phyloP scores from a whole-genome alignment of 2,113 vertebrate genomes.

The Acrocephalus kingi region DNA sequence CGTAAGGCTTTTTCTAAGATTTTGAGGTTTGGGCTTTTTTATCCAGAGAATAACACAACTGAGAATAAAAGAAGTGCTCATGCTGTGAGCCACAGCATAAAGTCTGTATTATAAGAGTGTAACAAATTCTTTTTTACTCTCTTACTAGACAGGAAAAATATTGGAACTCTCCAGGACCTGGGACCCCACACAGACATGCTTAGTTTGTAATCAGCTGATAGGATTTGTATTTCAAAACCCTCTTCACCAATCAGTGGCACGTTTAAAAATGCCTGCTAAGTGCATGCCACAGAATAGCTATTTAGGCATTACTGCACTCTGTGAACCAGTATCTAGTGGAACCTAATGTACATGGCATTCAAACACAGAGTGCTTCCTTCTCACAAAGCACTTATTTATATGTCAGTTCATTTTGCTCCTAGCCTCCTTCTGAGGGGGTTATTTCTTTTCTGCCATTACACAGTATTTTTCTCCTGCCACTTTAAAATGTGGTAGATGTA shows the following conservation, averaged over 20 bases:
- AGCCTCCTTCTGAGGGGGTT: background rate
- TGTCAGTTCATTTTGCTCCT: background rate
- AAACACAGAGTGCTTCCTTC: background rate
- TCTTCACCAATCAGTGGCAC: background rate
- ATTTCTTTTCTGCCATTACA: background rate
- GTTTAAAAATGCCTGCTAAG: background rate
- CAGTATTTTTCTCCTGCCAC: background rate
- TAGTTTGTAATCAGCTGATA: background rate
- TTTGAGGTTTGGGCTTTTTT: background rate
- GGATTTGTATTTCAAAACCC: background rate
- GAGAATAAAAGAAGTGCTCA: background rate
- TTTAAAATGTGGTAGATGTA: constrained; percentile 1
- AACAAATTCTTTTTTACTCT: background rate
- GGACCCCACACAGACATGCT: background rate
- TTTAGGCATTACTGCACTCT: background rate
- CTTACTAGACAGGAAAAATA: background rate
- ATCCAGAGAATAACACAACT: background rate
- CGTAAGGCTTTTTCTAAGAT: background rate
- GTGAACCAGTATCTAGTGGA: background rate
- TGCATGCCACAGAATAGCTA: background rate
- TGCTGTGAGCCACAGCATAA: background rate
- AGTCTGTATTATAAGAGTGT: background rate
- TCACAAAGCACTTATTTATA: background rate
- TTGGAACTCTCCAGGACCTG: background rate
- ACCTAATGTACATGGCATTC: rapidly evolving